Evolutionary conservation across 2,888 invertebrate genomes (phyloP), one percentile per base, ranked within the genome.

Genomic region (Tubulanus polymorphus): DNA sequence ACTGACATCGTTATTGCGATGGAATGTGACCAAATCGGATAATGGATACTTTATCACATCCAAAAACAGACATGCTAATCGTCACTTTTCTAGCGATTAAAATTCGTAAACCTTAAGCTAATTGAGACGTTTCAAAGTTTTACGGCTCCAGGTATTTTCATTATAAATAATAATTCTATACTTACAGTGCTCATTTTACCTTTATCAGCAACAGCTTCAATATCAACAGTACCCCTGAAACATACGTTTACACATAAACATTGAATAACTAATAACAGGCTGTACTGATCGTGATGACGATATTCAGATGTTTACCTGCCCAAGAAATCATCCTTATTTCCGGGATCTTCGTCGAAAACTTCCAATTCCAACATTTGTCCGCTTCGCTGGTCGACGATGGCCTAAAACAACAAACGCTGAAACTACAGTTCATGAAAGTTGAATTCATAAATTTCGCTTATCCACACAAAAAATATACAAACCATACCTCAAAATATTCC

Each of bases 401-500:
- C 72, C 79, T 79, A 61, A 3, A 67, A 41, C 8, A 29, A 15
- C 10, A 32, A n/a, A 32, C 35, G 35, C n/a, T n/a, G 35, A 10
- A 32, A 32, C 35, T 10, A 12, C 35, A 32, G 35, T 10, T 32
- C n/a, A 32, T 12, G 35, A 32, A n/a, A n/a, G n/a, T n/a, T n/a
- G n/a, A n/a, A n/a, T n/a, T n/a, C n/a, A n/a, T n/a, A n/a, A n/a
- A n/a, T n/a, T n/a, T n/a, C n/a, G n/a, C n/a, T n/a, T 23, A 20
- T 41, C 32, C 26, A 18, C 47, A 23, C 12, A 27, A 35, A 51
- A 53, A 15, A 56, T 55, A 47, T 51, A 3, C 18, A n/a, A 41
- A 49, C 67, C 82, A 80, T 83, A 95, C 94, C 91, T 99, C 97
- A 78, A 95, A 97, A 87, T 91, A 93, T 80, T 84, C 93, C 80